Conservation (phyloP, 1,140 invertebrate species). For the Tetraneura akinire region DNA sequence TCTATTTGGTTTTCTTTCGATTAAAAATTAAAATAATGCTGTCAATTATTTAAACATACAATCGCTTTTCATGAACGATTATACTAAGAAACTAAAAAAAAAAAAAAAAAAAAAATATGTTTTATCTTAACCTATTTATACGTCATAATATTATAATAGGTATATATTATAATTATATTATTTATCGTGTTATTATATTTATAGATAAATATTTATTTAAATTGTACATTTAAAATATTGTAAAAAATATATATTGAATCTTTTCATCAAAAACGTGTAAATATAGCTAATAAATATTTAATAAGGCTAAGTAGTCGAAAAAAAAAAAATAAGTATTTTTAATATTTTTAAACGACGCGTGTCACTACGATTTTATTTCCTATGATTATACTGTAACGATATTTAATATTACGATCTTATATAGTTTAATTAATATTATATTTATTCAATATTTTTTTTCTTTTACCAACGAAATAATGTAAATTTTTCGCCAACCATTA, state of each 20-base stretch:
- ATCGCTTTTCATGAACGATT: constrained; percentile 16
- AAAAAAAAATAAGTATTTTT: not conserved
- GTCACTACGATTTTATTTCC: constrained; percentile 14
- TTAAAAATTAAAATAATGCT: too few relatives aligned
- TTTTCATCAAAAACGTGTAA: not conserved
- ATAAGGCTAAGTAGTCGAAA: not conserved
- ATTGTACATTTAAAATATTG: not conserved
- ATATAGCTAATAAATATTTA: not conserved
- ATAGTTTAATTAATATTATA: too few relatives aligned
- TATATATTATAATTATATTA: not conserved
- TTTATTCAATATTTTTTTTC: too few relatives aligned
- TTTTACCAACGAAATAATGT: too few relatives aligned
- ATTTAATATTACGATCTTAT: too few relatives aligned
- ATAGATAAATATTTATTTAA: constrained; percentile 1
- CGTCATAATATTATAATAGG: too few relatives aligned
- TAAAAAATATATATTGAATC: not conserved
- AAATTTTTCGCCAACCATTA: too few relatives aligned
- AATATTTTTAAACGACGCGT: constrained; percentile 6
- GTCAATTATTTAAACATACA: constrained; percentile 21
- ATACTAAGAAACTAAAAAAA: too few relatives aligned
- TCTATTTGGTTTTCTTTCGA: too few relatives aligned
- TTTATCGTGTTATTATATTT: not conserved
- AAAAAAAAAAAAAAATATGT: too few relatives aligned
- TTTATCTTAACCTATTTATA: not conserved
- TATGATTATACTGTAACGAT: too few relatives aligned